Base-by-base conservation (phyloP, 2,113 vertebrate species). In the Melanotaenia duboulayi region DNA sequence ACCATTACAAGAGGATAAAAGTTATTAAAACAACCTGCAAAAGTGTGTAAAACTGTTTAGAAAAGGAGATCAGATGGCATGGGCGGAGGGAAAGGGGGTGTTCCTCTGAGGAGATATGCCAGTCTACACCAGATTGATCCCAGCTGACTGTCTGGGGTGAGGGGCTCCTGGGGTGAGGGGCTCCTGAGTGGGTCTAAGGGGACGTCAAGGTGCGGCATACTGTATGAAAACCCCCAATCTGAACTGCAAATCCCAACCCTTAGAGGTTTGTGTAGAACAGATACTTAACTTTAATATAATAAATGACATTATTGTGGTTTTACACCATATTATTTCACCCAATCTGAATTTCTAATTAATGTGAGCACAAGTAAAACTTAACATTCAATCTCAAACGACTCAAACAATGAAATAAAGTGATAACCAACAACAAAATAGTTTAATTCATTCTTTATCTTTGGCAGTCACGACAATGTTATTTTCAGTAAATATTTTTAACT, bases 181-280 rank as follows among this genome's bases (percentile, higher is more conserved):
- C 51, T 51, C 20, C 49, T 87, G 89, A 91, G 89, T 91, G 67
- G 82, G 67, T 70, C 85, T 82, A 6, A 56, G 25, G 90, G 89
- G 83, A 87, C n/a, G 62, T 23, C 17, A 62, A 4, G 40, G 19
- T 61, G 58, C 40, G 50, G 0, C 23, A 70, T 35, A 35, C 4
- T 8, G 32, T 49, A 52, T 25, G 49, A 56, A 22, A 65, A 17
- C 37, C 56, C 63, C 70, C 11, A 60, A 67, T 20, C 28, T 52
- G 59, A 48, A n/a, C 48, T 10, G 25, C 2, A 68, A 60, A 25
- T 51, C 0, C 69, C 11, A 16, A 48, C 35, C 14, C 17, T 17
- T 48, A 19, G 7, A 48, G 7, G 17, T 46, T 17, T 46, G 4
- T 7, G 5, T 16, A 46, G 1, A 46, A 35, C 32, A 8, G 4